A percentile compares a stretch with the other conserved stretches of the same genome.
These are phyloP conservation scores for Dascillus cervinus DNA, from an alignment of 2,888 invertebrate genomes.

Conservation along the genomic window DNA sequence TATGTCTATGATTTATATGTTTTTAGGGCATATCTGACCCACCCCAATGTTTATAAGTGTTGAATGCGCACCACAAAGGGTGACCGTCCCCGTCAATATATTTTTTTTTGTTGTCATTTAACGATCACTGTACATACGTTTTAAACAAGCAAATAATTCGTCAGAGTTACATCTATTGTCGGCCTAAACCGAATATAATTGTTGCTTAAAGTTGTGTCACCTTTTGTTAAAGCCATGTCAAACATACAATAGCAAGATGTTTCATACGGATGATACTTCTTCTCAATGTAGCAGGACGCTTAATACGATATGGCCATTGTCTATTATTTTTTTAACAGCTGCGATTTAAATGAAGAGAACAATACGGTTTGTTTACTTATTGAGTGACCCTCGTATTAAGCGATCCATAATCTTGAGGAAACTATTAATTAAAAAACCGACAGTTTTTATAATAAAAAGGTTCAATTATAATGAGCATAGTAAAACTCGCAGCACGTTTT, in stretches of 20 bases:
- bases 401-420: conserved; percentile 3
- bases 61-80: conserved; percentile 17
- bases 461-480: conserved; percentile 14
- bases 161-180: conserved; percentile 16
- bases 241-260: conserved; percentile 8
- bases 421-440: conserved; percentile 12
- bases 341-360: too few species aligned
- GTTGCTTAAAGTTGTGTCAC: conserved; percentile 11
- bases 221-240: conserved; percentile 13
- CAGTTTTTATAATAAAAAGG: conserved; percentile 13
- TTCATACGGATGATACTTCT: too few species aligned
- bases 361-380: too few species aligned
- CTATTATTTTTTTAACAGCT: too few species aligned
- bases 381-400: too few species aligned
- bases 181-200: conserved; percentile 19
- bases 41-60: conserved; percentile 18
- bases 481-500: conserved; percentile 16
- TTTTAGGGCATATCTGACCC: conserved; percentile 16
- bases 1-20: conserved; percentile 22
- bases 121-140: conserved; percentile 15
- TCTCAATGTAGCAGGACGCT: too few species aligned
- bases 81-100: conserved; percentile 13
- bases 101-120: conserved; percentile 16
- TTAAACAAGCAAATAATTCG: conserved; percentile 24
- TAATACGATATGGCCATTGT: too few species aligned